Evolutionary conservation across 2,113 vertebrate species (phyloP).

Genomic region (Mungos mungo): DNA sequence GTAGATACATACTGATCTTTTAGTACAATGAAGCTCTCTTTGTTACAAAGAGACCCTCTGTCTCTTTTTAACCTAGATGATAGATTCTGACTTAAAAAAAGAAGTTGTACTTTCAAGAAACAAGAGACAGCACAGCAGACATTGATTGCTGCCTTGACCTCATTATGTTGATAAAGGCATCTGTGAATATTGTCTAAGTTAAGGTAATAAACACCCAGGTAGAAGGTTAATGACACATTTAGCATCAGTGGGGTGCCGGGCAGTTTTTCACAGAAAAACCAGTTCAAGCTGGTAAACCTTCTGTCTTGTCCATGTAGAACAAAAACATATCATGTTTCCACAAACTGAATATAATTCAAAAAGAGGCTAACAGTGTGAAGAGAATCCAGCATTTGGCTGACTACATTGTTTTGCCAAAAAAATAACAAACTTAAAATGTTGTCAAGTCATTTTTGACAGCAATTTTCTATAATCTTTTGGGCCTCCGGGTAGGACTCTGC

Average conservation of each 20-base stretch:
- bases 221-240: slow-evolving; percentile 81
- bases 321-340: slow-evolving; percentile 64
- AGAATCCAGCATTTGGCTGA: slow-evolving; percentile 58
- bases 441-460: slow-evolving; percentile 63
- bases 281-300: slow-evolving; percentile 70
- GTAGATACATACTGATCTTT: neutral
- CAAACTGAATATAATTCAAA: slow-evolving; percentile 66
- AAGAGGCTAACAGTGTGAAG: slow-evolving; percentile 54
- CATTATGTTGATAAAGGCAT: slow-evolving; percentile 79
- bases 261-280: slow-evolving; percentile 62
- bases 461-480: slow-evolving; percentile 64
- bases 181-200: slow-evolving; percentile 75
- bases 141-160: slow-evolving; percentile 83
- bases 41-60: neutral
- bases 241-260: slow-evolving; percentile 69
- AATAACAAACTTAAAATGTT: slow-evolving; percentile 68
- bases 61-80: slow-evolving; percentile 43
- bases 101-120: slow-evolving; percentile 77
- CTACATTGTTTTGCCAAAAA: slow-evolving; percentile 63
- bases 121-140: slow-evolving; percentile 73
- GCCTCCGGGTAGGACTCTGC: slow-evolving; percentile 25
- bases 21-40: neutral
- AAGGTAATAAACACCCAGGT: slow-evolving; percentile 79
- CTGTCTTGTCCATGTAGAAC: slow-evolving; percentile 44
- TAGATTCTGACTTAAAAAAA: slow-evolving; percentile 76